Conservation (phyloP, 2,888 invertebrate genomes). For the Papilio gigon region DNA sequence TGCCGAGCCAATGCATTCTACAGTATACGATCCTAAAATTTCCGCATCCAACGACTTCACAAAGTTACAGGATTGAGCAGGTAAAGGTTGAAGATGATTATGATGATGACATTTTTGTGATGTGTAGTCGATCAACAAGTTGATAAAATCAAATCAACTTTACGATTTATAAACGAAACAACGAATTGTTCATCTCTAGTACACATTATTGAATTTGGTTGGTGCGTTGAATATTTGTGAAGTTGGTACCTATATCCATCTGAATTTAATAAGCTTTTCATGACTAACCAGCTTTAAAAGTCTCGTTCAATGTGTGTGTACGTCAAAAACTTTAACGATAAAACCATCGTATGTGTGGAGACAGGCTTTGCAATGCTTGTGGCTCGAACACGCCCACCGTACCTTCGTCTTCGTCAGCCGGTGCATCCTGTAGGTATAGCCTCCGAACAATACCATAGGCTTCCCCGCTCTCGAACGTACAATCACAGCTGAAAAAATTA, state of each 20-base stretch:
- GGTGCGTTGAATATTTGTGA: neutral
- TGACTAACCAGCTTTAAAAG: neutral
- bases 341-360: constrained; percentile 51
- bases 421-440: constrained; percentile 46
- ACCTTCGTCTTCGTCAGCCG: constrained; percentile 19
- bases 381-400: constrained; percentile 47
- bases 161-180: too few species aligned
- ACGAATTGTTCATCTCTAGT: neutral
- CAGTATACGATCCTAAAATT: too few species aligned
- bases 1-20: too few species aligned
- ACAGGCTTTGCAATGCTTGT: constrained; percentile 45
- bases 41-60: too few species aligned
- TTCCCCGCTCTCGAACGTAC: constrained; percentile 53
- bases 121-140: too few species aligned
- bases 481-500: constrained; percentile 50
- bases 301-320: constrained; percentile 46
- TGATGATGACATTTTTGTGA: too few species aligned
- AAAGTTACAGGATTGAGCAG: too few species aligned
- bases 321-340: constrained; percentile 54
- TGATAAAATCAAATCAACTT: too few species aligned
- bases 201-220: neutral
- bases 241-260: neutral
- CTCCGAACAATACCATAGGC: constrained; percentile 43
- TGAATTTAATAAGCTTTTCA: neutral
- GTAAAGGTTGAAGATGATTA: too few species aligned